phyloP scores from a whole-genome alignment of 2,888 invertebrate species.

The Acanthoscelides obtectus region DNA sequence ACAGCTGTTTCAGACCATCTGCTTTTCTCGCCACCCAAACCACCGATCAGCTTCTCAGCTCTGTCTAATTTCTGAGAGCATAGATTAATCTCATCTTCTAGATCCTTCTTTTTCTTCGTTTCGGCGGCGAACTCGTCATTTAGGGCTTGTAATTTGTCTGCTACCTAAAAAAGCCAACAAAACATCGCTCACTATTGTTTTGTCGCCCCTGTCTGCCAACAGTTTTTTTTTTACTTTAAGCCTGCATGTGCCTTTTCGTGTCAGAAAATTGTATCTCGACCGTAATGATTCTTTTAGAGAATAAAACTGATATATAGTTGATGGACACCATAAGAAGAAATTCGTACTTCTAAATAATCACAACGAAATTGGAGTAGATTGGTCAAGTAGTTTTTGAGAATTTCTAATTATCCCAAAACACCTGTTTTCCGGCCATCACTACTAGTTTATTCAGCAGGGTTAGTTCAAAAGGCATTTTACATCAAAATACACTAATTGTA shows the following conservation, averaged over 20 bases:
- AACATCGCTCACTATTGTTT: no score
- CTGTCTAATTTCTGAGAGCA: conserved; percentile 86
- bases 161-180: conserved; percentile 48
- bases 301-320: no score
- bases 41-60: conserved; percentile 88
- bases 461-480: no score
- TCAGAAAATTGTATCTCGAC: not conserved
- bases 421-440: no score
- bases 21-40: conserved; percentile 85
- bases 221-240: no score
- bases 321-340: conserved; percentile 2
- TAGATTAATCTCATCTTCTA: conserved; percentile 88
- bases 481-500: not conserved
- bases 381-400: no score
- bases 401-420: no score
- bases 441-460: no score
- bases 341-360: no score
- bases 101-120: conserved; percentile 93
- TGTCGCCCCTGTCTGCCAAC: no score
- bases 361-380: no score
- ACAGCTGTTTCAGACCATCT: conserved; percentile 83
- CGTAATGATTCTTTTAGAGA: no score
- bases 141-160: conserved; percentile 83
- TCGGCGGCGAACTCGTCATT: conserved; percentile 96
- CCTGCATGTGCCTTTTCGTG: not conserved